A percentile compares a stretch with the other conserved stretches of the same genome.
Evolutionary conservation across 2,113 vertebrate species (phyloP).

Genomic region (Climacteris rufus): DNA sequence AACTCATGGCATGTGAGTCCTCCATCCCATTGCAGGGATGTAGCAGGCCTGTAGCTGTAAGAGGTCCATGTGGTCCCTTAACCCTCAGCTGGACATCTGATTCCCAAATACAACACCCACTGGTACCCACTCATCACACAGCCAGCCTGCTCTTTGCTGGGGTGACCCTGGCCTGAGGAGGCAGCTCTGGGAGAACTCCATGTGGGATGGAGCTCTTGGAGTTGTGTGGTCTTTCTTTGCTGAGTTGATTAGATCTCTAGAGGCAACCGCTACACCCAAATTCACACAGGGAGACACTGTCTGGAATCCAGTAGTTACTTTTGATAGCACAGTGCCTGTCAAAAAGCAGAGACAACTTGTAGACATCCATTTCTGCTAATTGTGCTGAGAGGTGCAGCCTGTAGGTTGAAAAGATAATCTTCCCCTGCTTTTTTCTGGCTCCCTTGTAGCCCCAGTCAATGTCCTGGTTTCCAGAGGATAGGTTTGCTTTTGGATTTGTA

Average conservation of each 20-base stretch:
- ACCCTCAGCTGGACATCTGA: background rate
- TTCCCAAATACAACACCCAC: background rate
- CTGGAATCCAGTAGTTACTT: background rate
- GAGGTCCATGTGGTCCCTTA: fast-evolving
- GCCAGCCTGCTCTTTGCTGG: background rate
- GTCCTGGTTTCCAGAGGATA: background rate
- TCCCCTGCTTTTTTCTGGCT: background rate
- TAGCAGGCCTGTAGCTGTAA: background rate
- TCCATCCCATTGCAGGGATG: background rate
- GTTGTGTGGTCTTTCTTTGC: background rate
- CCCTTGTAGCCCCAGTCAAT: background rate
- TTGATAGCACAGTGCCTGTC: background rate
- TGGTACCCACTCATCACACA: fast-evolving
- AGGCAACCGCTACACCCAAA: background rate
- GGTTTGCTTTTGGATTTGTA: constrained; percentile 10
- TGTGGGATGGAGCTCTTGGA: background rate
- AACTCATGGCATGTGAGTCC: fast-evolving
- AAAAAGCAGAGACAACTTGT: background rate
- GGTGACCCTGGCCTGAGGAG: background rate
- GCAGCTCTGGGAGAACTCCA: background rate
- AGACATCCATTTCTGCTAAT: background rate
- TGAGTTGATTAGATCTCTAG: background rate
- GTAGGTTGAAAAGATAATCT: background rate
- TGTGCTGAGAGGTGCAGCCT: background rate
- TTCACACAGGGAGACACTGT: background rate